Evolutionary conservation across 1,140 invertebrate species (phyloP), one percentile per base, ranked within the genome.

Genomic region (Platyscapa corneri): DNA sequence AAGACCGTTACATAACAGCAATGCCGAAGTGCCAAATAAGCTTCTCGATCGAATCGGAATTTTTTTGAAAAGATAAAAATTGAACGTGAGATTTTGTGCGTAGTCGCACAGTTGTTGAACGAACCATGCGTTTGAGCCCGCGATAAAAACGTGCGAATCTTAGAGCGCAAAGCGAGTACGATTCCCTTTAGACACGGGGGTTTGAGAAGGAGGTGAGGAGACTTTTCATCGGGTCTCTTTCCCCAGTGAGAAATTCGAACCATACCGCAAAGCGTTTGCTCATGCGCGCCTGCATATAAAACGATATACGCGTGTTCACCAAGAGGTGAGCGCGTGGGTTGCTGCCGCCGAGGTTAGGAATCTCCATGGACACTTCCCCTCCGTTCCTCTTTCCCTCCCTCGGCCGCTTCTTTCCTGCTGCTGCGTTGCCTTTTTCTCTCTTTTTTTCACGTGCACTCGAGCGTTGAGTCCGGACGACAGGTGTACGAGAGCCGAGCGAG

Each of bases 291-390:
- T 53, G 49, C 49, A 53, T 18, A 14, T 53, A 14, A 53, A 46
- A 18, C 18, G 8, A 18, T 18, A 18, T 18, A 18, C 65, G 65
- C 12, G 65, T 16, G 65, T 46, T 5, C 23, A 42, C 5, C 74
- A n/a, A 27, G 53, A 56, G 53, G 42, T n/a, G 49, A 56, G 39
- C 65, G 70, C 86, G 82, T 65, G 86, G 75, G 67, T 12, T 46
- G 42, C 42, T 46, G 42, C 53, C 14, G 79, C 39, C 27, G 46
- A 76, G 34, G 67, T 80, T 60, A 64, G 77, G 76, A 67, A 85
- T 80, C 83, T 80, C 60, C 77, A 76, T 53, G 83, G 72, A 80
- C 84, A 37, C 72, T 56, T 70, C 39, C 80, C 80, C 42, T 27
- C 67, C 67, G 16, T 32, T 42, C 74, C 37, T 74, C 49, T 3